Base-by-base conservation (phyloP, 64 coral and sea anemone genomes). In the Stichodactyla helianthus region DNA sequence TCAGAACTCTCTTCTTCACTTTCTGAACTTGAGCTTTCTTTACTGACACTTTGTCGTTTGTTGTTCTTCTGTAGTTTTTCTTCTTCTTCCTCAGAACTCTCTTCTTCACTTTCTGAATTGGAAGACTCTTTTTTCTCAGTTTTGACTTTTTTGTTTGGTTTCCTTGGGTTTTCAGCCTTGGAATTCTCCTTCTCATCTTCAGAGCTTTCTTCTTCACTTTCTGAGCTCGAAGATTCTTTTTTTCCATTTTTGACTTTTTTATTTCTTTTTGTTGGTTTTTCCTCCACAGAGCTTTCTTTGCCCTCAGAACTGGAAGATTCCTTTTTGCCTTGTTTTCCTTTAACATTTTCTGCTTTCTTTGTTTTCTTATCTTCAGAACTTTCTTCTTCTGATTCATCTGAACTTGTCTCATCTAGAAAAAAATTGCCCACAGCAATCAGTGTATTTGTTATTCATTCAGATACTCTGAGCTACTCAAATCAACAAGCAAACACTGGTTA, bases 231-330 rank as follows among this genome's bases (percentile, higher is more conserved):
- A 19, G 22, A 4, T 11, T 26, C 62, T 52, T 89, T 77, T 35
- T 89, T 8, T 6, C 8, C 22, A 55, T 84, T 84, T 59, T 83
- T 55, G 51, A 19, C 71, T 77, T 74, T 27, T 57, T 25, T 50
- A 20, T 51, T 58, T 27, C 31, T 58, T 8, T 71, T 68, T 55
- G 63, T 13, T 15, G 62, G 13, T 83, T 84, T 22, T 11, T 88
- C 74, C 13, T 88, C 86, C 7, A 2, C 67, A 71, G 19, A 22
- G 67, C 67, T 77, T 53, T 71, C 65, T 26, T 87, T 67, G 10
- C 61, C 20, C 8, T 91, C 90, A 17, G 84, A 91, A 82, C 85
- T 86, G 28, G 84, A 80, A 35, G 55, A 51, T 5, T 85, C 55
- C 31, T 85, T 60, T 50, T 85, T 85, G 83, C 17, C 51, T 85